A percentile compares a stretch with the other conserved stretches of the same genome.
These are phyloP conservation scores for Lophius piscatorius DNA, from an alignment of 2,113 vertebrate species.

Conservation along the genomic window DNA sequence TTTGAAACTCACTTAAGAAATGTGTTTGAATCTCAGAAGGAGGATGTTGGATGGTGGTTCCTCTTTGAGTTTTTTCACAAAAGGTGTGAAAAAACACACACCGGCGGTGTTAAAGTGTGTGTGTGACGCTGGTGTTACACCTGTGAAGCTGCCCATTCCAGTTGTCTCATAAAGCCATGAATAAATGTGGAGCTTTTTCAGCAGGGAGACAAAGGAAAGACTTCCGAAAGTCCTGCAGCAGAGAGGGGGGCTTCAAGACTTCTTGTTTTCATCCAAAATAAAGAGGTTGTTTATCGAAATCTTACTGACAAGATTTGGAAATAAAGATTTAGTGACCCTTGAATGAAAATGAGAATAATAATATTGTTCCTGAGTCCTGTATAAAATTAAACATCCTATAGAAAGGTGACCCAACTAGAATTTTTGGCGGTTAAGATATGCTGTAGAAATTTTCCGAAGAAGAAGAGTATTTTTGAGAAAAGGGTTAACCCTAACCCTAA, in stretches of 20 bases:
- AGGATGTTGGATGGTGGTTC: conserved; percentile 20
- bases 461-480: too few relatives aligned
- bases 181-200: conserved; percentile 6
- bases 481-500: too few relatives aligned
- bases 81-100: too few relatives aligned
- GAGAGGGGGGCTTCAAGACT: not conserved
- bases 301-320: conserved; percentile 6
- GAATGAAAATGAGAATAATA: too few relatives aligned
- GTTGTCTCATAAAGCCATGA: conserved; percentile 6
- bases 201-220: conserved; percentile 17
- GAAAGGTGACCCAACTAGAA: not conserved
- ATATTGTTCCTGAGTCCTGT: too few relatives aligned
- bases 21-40: conserved; percentile 4
- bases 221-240: not conserved
- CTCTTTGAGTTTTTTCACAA: conserved; percentile 22
- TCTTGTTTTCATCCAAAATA: too few relatives aligned
- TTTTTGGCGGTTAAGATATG: too few relatives aligned
- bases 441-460: too few relatives aligned
- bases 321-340: not conserved
- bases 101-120: too few relatives aligned
- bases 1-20: conserved; percentile 22
- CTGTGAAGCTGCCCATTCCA: conserved; percentile 31
- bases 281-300: too few relatives aligned
- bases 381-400: too few relatives aligned
- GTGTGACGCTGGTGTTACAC: too few relatives aligned